Conservation (phyloP, 1,140 invertebrate genomes). For the Drosophila mayri region DNA sequence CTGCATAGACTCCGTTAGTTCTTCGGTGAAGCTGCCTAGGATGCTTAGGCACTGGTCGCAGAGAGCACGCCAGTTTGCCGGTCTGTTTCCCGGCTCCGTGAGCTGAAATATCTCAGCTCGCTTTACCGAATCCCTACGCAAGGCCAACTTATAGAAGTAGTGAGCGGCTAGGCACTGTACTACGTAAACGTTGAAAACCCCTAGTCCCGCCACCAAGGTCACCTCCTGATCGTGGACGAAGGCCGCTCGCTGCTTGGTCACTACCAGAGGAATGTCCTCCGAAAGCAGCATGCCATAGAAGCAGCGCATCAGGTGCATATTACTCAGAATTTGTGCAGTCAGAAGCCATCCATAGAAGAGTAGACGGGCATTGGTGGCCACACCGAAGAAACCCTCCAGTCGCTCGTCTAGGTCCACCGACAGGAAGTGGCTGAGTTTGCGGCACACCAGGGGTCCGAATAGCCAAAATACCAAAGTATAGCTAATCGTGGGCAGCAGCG, state of each 20-base stretch:
- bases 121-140: constrained; percentile 61
- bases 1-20: constrained; percentile 87
- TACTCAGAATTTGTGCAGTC: constrained; percentile 88
- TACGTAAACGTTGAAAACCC: constrained; percentile 87
- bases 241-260: constrained; percentile 79
- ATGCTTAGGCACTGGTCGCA: constrained; percentile 87
- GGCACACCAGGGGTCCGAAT: constrained; percentile 39
- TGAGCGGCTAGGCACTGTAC: constrained; percentile 90
- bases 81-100: constrained; percentile 89
- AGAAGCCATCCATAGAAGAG: constrained; percentile 89
- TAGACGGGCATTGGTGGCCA: constrained; percentile 77
- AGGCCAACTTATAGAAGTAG: constrained; percentile 87
- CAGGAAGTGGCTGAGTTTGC: constrained; percentile 50
- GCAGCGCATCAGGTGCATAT: constrained; percentile 89
- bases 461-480: constrained; percentile 84
- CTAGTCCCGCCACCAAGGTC: constrained; percentile 87
- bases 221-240: constrained; percentile 53
- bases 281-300: constrained; percentile 90
- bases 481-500: constrained; percentile 87
- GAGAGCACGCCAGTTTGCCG: constrained; percentile 91
- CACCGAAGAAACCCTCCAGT: constrained; percentile 51
- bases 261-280: constrained; percentile 88
- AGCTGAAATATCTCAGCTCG: constrained; percentile 89
- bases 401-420: constrained; percentile 62
- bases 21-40: constrained; percentile 87